Percentiles rank a stretch among this genome's conserved stretches.
phyloP scores from a whole-genome alignment of 2,113 vertebrate species.

The Peucedramus taeniatus region DNA sequence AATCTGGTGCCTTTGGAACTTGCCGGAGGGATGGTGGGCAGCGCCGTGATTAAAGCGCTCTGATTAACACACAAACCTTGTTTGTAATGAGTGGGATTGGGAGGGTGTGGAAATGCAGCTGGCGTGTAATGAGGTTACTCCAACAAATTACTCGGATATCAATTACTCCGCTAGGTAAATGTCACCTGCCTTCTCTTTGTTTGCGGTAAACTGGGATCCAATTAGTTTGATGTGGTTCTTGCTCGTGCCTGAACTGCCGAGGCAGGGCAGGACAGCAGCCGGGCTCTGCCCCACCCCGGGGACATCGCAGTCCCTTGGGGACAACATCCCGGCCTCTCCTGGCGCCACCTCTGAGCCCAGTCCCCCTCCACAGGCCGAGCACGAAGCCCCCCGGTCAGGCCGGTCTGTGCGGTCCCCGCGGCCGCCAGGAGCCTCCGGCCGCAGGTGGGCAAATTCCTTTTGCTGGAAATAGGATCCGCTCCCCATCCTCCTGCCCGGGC shows the following conservation, averaged over 20 bases:
- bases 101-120: conserved; percentile 26
- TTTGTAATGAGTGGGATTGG: neutral
- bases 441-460: neutral
- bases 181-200: conserved; percentile 26
- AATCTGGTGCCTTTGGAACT: neutral
- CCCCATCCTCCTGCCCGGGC: neutral
- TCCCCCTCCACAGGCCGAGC: rapidly evolving
- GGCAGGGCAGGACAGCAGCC: neutral
- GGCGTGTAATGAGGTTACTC: conserved; percentile 5
- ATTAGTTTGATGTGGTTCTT: neutral
- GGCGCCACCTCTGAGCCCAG: neutral
- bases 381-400: rapidly evolving
- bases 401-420: neutral
- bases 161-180: conserved; percentile 48
- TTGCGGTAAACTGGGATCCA: neutral
- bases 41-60: neutral
- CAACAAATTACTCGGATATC: conserved; percentile 40
- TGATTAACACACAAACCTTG: conserved; percentile 33
- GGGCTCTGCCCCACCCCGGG: neutral
- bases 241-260: neutral
- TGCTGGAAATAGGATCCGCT: neutral
- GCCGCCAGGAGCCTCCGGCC: rapidly evolving
- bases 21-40: neutral
- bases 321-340: rapidly evolving
- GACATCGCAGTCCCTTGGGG: neutral